These are phyloP conservation scores for Ommatoiulus sabulosus DNA, from an alignment of 2,888 invertebrate species.

Conservation along the genomic window DNA sequence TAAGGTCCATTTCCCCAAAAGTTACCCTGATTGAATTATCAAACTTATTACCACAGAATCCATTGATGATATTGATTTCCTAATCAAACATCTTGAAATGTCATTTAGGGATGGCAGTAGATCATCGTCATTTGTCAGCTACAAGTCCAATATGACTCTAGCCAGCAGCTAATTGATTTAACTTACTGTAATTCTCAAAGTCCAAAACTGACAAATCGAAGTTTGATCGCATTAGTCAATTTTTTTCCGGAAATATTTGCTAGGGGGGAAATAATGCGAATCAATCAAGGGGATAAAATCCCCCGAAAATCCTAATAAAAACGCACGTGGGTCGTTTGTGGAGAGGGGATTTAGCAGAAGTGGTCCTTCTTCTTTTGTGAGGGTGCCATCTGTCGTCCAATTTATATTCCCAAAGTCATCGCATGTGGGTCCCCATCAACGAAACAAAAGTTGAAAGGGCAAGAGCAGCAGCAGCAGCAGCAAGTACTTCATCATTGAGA, in stretches of 20 bases:
- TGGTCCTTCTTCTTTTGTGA: background rate
- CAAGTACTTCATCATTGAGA: background rate
- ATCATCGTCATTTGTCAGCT: background rate
- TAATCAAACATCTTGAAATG: too few relatives aligned
- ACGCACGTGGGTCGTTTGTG: background rate
- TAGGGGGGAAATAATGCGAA: constrained; percentile 6
- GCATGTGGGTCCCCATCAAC: background rate
- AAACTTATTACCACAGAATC: too few relatives aligned
- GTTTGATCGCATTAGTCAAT: background rate
- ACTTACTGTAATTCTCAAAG: background rate
- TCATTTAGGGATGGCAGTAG: too few relatives aligned
- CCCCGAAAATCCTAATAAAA: background rate
- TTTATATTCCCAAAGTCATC: background rate
- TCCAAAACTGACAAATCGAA: background rate
- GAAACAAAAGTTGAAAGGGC: constrained; percentile 12
- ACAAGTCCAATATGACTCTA: background rate
- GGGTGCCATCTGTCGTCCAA: constrained; percentile 30
- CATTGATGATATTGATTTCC: too few relatives aligned
- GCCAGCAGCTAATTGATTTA: background rate
- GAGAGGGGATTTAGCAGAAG: background rate
- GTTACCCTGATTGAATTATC: too few relatives aligned
- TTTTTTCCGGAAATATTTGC: background rate
- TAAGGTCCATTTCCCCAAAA: too few relatives aligned
- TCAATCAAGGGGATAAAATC: background rate
- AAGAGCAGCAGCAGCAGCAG: background rate